phyloP scores from a whole-genome alignment of 2,797 vertebrate species.

The Lutra lutra region DNA sequence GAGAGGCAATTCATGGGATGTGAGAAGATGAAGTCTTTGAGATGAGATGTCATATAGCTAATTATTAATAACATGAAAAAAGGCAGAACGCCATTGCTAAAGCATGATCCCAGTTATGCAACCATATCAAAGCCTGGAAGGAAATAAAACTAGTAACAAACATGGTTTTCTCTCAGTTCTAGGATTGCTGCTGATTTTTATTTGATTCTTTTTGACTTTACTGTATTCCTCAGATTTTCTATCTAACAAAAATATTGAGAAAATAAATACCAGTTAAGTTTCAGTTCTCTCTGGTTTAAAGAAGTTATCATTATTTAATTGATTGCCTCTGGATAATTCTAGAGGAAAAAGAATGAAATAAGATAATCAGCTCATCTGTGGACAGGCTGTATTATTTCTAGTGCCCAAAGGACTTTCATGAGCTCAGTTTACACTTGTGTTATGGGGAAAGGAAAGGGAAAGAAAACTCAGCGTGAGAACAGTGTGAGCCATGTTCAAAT shows the following conservation, averaged over 20 bases:
- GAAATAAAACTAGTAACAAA: neutral
- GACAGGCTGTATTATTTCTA: slow-evolving; percentile 70
- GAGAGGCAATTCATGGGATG: neutral
- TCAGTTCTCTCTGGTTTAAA: neutral
- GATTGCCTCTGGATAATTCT: neutral
- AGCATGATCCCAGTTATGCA: neutral
- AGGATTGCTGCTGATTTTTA: neutral
- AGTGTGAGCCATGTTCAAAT: slow-evolving; percentile 81
- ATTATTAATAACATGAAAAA: slow-evolving; percentile 16
- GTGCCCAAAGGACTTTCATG: slow-evolving; percentile 73
- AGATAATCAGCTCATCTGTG: slow-evolving; percentile 49
- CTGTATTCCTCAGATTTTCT: neutral
- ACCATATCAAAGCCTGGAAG: neutral
- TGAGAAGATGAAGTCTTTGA: neutral
- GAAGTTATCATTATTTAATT: neutral
- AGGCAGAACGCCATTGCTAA: neutral
- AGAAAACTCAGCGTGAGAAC: slow-evolving; percentile 76
- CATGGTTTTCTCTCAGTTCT: slow-evolving; percentile 4
- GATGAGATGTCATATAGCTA: neutral
- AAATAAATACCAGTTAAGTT: neutral
- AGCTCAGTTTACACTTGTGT: slow-evolving; percentile 73
- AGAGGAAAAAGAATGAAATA: slow-evolving; percentile 36
- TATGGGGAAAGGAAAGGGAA: slow-evolving; percentile 71
- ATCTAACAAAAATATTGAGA: neutral
- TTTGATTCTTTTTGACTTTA: neutral